phyloP scores from a whole-genome alignment of 2,888 invertebrate species.

The Chloroclystis v-ata region DNA sequence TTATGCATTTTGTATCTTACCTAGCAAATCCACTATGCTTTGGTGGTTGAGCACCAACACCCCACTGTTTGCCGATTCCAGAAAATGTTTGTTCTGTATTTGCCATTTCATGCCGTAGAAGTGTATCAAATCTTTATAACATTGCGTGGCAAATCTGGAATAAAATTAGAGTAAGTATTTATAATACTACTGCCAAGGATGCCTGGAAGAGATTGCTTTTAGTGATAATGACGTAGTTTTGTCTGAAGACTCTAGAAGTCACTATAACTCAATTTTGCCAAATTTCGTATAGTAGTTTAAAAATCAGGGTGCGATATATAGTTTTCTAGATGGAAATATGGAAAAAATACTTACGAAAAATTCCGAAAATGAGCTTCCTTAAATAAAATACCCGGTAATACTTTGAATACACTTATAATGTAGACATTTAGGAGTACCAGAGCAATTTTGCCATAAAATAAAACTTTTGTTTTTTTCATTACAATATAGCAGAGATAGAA shows the following conservation, averaged over 20 bases:
- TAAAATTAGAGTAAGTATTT: not conserved
- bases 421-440: not conserved
- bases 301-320: too few species aligned
- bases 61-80: not conserved
- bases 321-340: too few species aligned
- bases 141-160: not conserved
- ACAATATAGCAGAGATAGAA: not conserved
- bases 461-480: not conserved
- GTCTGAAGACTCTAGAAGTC: too few species aligned
- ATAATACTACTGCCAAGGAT: too few species aligned
- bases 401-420: not conserved
- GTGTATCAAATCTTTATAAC: not conserved
- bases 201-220: too few species aligned
- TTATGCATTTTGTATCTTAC: not conserved
- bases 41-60: not conserved
- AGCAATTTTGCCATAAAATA: slow-evolving; percentile 1
- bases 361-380: not conserved
- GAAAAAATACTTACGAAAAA: not conserved
- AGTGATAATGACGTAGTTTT: too few species aligned
- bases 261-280: too few species aligned
- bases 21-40: not conserved
- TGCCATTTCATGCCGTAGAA: not conserved
- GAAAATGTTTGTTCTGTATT: not conserved
- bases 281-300: too few species aligned
- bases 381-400: not conserved